phyloP scores from a whole-genome alignment of 1,140 invertebrate species.

The Procambarus virginalis region DNA sequence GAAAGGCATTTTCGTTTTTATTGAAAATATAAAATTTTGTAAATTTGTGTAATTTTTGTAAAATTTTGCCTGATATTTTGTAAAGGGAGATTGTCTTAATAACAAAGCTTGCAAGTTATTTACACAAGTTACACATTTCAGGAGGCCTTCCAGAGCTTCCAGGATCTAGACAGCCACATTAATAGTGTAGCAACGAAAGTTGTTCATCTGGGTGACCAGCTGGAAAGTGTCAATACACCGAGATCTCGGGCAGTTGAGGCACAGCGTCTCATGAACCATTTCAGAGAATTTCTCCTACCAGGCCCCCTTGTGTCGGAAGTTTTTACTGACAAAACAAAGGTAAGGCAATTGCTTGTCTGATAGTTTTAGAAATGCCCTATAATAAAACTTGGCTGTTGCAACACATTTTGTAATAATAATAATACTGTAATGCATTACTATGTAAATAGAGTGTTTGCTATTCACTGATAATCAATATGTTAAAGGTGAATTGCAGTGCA shows the following conservation, averaged over 20 bases:
- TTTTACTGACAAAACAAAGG: constrained; percentile 89
- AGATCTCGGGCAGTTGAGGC: constrained; percentile 95
- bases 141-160: constrained; percentile 89
- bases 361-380: background rate
- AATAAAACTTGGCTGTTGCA: no score
- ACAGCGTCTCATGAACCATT: constrained; percentile 93
- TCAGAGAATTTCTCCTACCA: constrained; percentile 92
- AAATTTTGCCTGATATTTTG: no score
- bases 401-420: no score
- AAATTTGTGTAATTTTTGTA: no score
- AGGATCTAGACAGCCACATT: constrained; percentile 95
- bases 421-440: no score
- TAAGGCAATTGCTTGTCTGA: constrained; percentile 73
- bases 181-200: constrained; percentile 98
- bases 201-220: constrained; percentile 96
- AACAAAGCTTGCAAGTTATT: background rate
- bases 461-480: background rate
- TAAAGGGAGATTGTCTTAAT: no score
- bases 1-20: no score
- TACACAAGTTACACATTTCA: constrained; percentile 71
- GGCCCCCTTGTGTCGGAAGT: constrained; percentile 89
- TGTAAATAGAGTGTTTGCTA: no score
- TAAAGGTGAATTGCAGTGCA: background rate
- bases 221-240: constrained; percentile 97
- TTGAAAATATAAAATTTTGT: no score